Conservation (phyloP, 2,113 vertebrate genomes). For the Notarius lentiginosus region DNA sequence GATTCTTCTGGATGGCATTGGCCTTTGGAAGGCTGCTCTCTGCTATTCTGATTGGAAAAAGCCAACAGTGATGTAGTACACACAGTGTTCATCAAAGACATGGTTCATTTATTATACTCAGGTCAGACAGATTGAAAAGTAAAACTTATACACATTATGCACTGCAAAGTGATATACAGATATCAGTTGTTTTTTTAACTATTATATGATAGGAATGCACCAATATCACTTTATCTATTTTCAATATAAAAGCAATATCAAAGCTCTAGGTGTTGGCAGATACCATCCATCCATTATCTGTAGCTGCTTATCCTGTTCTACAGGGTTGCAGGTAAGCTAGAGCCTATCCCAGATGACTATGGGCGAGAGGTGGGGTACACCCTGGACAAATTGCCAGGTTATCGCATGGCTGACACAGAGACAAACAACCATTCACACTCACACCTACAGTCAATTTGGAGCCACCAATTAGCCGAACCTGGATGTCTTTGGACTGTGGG, state of each 20-base stretch:
- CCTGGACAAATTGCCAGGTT: too few relatives aligned
- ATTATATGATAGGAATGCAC: not conserved
- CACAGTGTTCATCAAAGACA: not conserved
- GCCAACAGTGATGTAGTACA: not conserved
- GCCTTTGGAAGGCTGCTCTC: slow-evolving; percentile 23
- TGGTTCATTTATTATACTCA: not conserved
- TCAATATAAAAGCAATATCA: not conserved
- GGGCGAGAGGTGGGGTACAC: too few relatives aligned
- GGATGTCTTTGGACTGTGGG: too few relatives aligned
- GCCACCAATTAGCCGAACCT: too few relatives aligned
- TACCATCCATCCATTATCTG: too few relatives aligned
- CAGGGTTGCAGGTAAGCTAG: too few relatives aligned
- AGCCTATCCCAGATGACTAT: too few relatives aligned
- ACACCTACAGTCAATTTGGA: too few relatives aligned
- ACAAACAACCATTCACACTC: too few relatives aligned
- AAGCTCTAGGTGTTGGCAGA: not conserved
- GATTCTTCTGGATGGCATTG: slow-evolving; percentile 24
- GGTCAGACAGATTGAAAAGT: not conserved
- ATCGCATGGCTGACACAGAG: too few relatives aligned
- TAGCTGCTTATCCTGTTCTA: too few relatives aligned
- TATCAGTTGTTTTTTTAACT: not conserved
- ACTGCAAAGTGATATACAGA: not conserved
- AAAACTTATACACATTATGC: not conserved
- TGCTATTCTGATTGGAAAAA: not conserved
- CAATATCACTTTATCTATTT: not conserved